phyloP scores from a whole-genome alignment of 2,797 vertebrate genomes.

The Clarias fuscus region DNA sequence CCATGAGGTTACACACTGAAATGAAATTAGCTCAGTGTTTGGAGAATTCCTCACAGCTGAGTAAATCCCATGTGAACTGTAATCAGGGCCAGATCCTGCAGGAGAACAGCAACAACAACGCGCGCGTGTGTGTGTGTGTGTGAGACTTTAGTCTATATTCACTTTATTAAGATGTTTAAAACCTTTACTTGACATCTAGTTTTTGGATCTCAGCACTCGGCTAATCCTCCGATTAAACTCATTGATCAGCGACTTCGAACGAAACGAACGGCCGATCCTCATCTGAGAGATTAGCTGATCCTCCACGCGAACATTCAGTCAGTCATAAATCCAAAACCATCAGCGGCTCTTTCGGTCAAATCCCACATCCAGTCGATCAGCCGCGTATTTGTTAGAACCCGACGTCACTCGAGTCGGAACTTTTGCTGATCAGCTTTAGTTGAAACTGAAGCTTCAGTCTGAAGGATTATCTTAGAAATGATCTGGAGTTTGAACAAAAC shows the following conservation, averaged over 20 bases:
- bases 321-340: not conserved
- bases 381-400: not conserved
- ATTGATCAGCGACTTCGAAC: not conserved
- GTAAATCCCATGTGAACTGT: not conserved
- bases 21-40: not conserved
- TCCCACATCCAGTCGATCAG: not conserved
- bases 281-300: not conserved
- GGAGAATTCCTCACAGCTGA: not conserved
- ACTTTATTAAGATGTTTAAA: not conserved
- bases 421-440: not conserved
- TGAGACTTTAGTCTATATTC: too few species aligned
- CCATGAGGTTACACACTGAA: not conserved
- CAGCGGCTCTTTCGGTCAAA: not conserved
- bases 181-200: not conserved
- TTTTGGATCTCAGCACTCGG: not conserved
- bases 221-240: constrained; percentile 7
- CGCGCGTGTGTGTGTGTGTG: not conserved
- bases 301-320: not conserved
- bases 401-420: not conserved
- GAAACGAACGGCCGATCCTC: not conserved
- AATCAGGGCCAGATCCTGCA: not conserved
- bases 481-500: not conserved
- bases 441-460: not conserved
- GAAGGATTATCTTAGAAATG: not conserved
- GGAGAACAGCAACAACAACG: not conserved